Conservation (phyloP, 2,113 vertebrate genomes). For the Physeter macrocephalus region DNA sequence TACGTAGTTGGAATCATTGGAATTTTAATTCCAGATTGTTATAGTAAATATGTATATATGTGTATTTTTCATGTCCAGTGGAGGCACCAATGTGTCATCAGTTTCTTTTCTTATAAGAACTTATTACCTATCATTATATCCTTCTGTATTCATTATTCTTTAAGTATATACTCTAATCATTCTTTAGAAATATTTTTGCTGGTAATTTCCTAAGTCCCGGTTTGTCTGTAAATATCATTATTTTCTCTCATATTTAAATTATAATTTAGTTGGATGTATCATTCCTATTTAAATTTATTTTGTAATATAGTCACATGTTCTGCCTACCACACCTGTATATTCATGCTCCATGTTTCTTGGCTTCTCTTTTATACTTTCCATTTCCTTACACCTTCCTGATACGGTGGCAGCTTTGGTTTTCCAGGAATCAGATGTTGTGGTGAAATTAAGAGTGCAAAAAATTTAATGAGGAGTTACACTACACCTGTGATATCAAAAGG, state of each 20-base stretch:
- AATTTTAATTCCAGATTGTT: neutral
- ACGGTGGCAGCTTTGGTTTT: neutral
- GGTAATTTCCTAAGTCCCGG: neutral
- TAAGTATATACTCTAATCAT: neutral
- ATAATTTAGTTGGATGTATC: neutral
- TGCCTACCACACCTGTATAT: rapidly evolving
- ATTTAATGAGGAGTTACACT: neutral
- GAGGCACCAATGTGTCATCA: neutral
- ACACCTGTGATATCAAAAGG: neutral
- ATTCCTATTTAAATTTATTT: neutral
- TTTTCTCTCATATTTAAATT: neutral
- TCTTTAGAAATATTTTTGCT: neutral
- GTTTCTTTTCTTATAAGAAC: neutral
- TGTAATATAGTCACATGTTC: neutral
- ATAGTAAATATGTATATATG: neutral
- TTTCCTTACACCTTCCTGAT: neutral
- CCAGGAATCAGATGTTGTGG: neutral
- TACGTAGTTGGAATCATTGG: neutral
- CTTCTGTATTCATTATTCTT: neutral
- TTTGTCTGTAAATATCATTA: neutral
- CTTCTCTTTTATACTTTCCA: neutral
- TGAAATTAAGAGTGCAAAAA: neutral
- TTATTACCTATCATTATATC: neutral
- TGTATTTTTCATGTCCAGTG: neutral
- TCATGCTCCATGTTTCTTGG: neutral